These are phyloP conservation scores for Hydractinia symbiolongicarpus DNA, from an alignment of 30 jellyfish, hydroid and myxozoan species.

Conservation along the genomic window DNA sequence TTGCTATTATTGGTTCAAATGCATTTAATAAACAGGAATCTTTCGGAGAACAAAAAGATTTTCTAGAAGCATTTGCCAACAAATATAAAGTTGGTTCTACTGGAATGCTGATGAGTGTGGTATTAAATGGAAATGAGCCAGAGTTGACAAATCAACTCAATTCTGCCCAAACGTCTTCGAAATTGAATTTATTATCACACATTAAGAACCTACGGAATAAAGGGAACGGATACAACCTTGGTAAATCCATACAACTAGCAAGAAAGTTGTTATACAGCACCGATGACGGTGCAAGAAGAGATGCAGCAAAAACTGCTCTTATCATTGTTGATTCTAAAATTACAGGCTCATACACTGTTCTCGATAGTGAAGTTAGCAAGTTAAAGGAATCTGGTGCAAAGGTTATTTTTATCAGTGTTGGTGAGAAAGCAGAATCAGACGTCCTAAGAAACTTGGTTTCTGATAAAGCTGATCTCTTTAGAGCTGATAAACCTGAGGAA, in stretches of 20 bases:
- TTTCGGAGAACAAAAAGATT: background rate
- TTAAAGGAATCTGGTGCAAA: slow-evolving; percentile 37
- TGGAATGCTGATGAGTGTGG: background rate
- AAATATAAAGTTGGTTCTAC: background rate
- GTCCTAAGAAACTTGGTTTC: background rate
- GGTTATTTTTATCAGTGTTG: slow-evolving; percentile 53
- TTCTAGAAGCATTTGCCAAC: background rate
- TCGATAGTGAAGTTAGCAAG: background rate
- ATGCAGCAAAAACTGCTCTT: slow-evolving; percentile 51
- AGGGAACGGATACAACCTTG: background rate
- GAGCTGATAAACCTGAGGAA: background rate
- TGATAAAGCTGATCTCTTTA: background rate
- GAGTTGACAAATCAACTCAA: background rate
- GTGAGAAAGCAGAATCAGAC: slow-evolving; percentile 30
- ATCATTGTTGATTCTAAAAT: slow-evolving; percentile 28
- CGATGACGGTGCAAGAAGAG: slow-evolving; percentile 53
- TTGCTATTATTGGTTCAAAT: background rate
- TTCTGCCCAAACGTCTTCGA: background rate
- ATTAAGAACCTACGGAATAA: background rate
- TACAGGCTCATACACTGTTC: slow-evolving; percentile 1
- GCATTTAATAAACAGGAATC: background rate
- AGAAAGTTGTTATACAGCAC: background rate
- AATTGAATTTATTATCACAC: background rate
- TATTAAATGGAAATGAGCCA: background rate
- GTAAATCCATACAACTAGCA: background rate